phyloP scores from a whole-genome alignment of 2,113 vertebrate genomes.

The Triplophysa tibetana region DNA sequence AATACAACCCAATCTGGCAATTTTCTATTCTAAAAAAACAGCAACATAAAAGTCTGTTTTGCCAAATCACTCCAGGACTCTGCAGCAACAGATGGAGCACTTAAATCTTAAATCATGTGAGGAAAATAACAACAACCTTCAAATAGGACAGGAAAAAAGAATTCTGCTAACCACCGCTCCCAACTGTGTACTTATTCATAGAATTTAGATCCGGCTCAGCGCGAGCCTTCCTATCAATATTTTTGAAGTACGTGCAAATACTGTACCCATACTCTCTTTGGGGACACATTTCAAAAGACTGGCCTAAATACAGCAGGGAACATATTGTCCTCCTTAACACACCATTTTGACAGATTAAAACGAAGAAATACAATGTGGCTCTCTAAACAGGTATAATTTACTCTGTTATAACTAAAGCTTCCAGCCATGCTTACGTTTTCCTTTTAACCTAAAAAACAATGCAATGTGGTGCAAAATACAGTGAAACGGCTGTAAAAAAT shows the following conservation, averaged over 20 bases:
- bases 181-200: constrained; percentile 16
- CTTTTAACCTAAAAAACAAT: too few relatives aligned
- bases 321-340: background rate
- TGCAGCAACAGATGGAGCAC: background rate
- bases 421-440: too few relatives aligned
- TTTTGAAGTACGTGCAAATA: constrained; percentile 23
- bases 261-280: background rate
- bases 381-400: background rate
- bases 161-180: background rate
- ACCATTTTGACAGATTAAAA: constrained; percentile 14
- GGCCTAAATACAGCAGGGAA: constrained; percentile 3
- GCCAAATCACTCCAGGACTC: background rate
- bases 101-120: background rate
- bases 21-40: too few relatives aligned
- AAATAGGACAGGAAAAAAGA: background rate
- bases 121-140: background rate
- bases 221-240: constrained; percentile 9
- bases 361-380: background rate
- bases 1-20: too few relatives aligned
- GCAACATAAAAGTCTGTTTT: background rate
- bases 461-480: too few relatives aligned
- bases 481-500: too few relatives aligned
- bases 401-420: background rate
- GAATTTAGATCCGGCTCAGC: constrained; percentile 23
- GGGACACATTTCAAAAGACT: constrained; percentile 34